phyloP scores from a whole-genome alignment of 2,113 vertebrate genomes.

The Mungos mungo region DNA sequence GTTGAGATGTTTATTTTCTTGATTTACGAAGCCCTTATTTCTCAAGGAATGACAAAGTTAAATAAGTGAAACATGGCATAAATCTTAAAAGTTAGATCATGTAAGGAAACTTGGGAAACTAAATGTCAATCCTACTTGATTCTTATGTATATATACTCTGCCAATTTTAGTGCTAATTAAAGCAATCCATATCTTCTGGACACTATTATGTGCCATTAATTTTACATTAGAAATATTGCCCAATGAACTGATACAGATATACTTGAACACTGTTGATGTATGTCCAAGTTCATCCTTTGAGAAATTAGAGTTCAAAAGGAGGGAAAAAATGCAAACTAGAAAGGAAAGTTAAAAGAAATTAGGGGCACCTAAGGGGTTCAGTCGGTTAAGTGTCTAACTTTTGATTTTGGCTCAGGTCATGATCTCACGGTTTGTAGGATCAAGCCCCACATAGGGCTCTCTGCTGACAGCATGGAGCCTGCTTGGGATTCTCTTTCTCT shows the following conservation, averaged over 20 bases:
- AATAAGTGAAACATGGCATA: neutral
- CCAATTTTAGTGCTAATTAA: neutral
- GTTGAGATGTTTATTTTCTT: neutral
- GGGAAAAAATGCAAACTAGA: neutral
- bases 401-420: no score
- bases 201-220: neutral
- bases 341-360: neutral
- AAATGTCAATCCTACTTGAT: neutral
- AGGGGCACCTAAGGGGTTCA: neutral
- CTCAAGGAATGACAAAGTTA: neutral
- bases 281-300: neutral
- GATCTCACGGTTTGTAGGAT: no score
- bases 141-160: neutral
- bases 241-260: neutral
- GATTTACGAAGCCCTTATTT: neutral
- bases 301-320: slow-evolving; percentile 10
- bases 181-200: neutral
- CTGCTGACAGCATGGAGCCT: no score
- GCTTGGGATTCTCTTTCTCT: no score
- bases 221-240: neutral
- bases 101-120: neutral
- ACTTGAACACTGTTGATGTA: neutral
- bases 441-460: no score
- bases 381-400: no score
- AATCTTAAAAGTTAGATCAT: neutral